Evolutionary conservation across 2,797 vertebrate genomes (phyloP), one percentile per base, ranked within the genome.

Genomic region (Gymnothorax reevesii): DNA sequence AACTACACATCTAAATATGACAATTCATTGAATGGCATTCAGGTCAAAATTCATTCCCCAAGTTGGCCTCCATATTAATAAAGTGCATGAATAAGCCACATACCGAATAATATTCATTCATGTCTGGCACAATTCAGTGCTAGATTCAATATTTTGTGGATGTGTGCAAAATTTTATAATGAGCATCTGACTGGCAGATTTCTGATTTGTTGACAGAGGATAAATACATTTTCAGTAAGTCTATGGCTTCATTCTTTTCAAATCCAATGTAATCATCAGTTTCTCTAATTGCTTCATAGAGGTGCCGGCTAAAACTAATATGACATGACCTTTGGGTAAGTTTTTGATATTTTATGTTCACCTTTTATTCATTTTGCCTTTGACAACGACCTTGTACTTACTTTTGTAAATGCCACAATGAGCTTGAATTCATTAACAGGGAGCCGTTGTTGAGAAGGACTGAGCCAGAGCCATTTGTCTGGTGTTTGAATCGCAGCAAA

Each of bases 1-100:
- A 83, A 83, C 80, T 83, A 33, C 7, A 83, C 57, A 33, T 83
- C 54, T 83, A 83, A 57, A 83, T 10, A 57, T 25, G 9, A 57
- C 54, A 82, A 49, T 82, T 33, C 5, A 5, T 5, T 52, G 27
- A 62, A 62, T n/a, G 49, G 59, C 57, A 59, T 27, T 82, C 57
- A 33, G 80, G 80, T 59, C 55, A 83, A 17, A 57, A 57, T 83
- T 83, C 10, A 59, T 33, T 59, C n/a, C n/a, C 54, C 27, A 55
- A n/a, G 42, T 57, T 57, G 15, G 42, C 17, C 15, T 79, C 75
- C 22, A 54, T 49, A 7, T 86, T 66, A 64, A 80, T 86, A 86
- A 86, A 86, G 85, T 86, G 85, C 85, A 79, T 60, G 75, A 86
- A 86, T 49, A 86, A 79, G 85, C 75, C 75, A 86, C 85, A 49